A percentile compares a stretch with the other conserved stretches of the same genome.
phyloP scores from a whole-genome alignment of 2,113 vertebrate genomes.

The Sebastes schlegelii region DNA sequence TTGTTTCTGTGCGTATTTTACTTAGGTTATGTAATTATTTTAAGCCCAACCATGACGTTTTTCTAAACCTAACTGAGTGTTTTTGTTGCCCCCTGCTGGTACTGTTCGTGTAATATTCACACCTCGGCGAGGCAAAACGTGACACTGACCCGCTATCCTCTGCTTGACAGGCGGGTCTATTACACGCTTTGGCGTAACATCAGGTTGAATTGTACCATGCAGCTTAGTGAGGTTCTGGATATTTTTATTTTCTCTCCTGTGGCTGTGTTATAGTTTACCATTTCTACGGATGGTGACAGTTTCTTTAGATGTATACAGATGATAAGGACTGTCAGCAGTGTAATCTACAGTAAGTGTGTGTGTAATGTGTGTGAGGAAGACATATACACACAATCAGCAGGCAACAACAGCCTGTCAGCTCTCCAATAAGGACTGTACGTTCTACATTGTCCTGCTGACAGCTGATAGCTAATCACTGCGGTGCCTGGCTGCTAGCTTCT shows the following conservation, averaged over 20 bases:
- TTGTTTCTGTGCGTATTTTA: too few species aligned
- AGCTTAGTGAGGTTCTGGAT: not conserved
- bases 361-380: not conserved
- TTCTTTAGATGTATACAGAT: not conserved
- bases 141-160: too few species aligned
- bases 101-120: too few species aligned
- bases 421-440: constrained; percentile 20
- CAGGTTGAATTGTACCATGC: not conserved
- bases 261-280: not conserved
- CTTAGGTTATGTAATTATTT: too few species aligned
- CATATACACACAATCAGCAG: not conserved
- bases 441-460: constrained; percentile 25
- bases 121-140: too few species aligned
- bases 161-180: too few species aligned
- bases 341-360: not conserved
- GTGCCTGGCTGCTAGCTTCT: constrained; percentile 11
- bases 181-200: too few species aligned
- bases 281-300: not conserved
- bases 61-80: too few species aligned
- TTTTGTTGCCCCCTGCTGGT: too few species aligned
- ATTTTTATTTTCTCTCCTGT: not conserved
- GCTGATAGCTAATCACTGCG: constrained; percentile 23
- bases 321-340: not conserved
- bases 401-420: constrained; percentile 14
- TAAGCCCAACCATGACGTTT: too few species aligned